Percentiles rank a stretch among this genome's conserved stretches.
Conservation (phyloP, 2,797 vertebrate species). For the Microctenopoma steveboyesi region DNA sequence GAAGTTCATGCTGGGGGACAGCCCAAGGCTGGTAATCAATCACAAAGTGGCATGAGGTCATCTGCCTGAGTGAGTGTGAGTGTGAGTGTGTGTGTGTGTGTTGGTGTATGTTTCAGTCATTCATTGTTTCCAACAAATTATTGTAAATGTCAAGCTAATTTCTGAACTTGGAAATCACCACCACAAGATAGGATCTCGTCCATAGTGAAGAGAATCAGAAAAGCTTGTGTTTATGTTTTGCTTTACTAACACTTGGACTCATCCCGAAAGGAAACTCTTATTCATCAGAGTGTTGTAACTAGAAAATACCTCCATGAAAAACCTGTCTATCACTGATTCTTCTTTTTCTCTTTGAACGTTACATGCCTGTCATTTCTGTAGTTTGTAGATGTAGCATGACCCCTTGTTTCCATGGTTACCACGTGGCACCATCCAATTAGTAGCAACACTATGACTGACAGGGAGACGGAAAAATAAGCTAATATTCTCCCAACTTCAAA, state of each 20-base stretch:
- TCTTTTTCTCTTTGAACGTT: conserved; percentile 27
- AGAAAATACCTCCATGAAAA: conserved; percentile 33
- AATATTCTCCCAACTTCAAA: conserved; percentile 19
- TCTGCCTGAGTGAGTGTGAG: conserved; percentile 48
- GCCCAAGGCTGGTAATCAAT: conserved; percentile 77
- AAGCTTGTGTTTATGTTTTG: neutral
- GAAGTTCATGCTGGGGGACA: conserved; percentile 69
- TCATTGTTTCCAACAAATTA: conserved; percentile 41
- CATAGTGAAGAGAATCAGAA: neutral
- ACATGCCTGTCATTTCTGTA: conserved; percentile 17
- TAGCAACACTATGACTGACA: conserved; percentile 44
- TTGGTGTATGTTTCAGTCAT: conserved; percentile 10
- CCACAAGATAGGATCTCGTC: conserved; percentile 3
- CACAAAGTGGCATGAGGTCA: conserved; percentile 61
- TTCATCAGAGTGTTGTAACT: conserved; percentile 29
- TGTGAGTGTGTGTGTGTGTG: conserved; percentile 32
- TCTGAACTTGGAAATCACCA: neutral
- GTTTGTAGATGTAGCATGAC: conserved; percentile 27
- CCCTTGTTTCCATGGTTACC: conserved; percentile 45
- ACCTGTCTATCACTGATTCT: conserved; percentile 43
- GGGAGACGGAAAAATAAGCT: conserved; percentile 9
- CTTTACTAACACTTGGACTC: conserved; percentile 18
- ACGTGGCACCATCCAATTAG: conserved; percentile 55
- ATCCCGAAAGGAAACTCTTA: conserved; percentile 24
- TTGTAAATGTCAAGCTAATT: conserved; percentile 8